These are phyloP conservation scores for Struthidea cinerea DNA, from an alignment of 2,113 vertebrate genomes.

Conservation along the genomic window DNA sequence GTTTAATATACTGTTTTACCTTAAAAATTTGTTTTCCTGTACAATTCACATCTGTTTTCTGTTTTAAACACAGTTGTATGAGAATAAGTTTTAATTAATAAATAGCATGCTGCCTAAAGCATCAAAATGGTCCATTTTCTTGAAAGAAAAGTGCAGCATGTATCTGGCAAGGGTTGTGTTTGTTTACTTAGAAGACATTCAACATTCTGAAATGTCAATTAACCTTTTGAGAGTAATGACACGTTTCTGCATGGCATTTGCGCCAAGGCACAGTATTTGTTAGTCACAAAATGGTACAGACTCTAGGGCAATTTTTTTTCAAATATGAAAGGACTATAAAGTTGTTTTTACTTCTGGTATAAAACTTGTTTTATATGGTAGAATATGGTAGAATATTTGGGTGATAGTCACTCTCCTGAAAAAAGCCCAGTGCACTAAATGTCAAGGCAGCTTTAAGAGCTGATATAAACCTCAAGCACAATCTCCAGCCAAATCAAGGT, in stretches of 20 bases:
- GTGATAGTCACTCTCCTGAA: neutral
- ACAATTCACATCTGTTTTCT: neutral
- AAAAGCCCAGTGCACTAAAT: neutral
- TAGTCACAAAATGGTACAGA: neutral
- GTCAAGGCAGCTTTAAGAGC: neutral
- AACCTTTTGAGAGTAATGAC: neutral
- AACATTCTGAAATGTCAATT: neutral
- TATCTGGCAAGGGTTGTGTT: neutral
- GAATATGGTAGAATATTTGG: neutral
- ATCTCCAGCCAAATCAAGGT: neutral
- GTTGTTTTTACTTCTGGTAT: neutral
- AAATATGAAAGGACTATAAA: neutral
- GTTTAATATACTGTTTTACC: neutral
- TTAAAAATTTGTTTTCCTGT: neutral
- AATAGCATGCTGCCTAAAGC: neutral
- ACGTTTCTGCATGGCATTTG: neutral
- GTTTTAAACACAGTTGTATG: neutral
- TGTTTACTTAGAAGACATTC: neutral
- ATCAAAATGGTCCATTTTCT: neutral
- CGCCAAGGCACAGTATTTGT: neutral
- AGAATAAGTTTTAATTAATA: neutral
- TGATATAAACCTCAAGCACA: fast-evolving
- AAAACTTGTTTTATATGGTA: neutral
- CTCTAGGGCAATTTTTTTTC: neutral
- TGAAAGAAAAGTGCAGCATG: neutral